Evolutionary conservation across 2,888 invertebrate genomes (phyloP), one percentile per base, ranked within the genome.

Genomic region (Villa cingulata): DNA sequence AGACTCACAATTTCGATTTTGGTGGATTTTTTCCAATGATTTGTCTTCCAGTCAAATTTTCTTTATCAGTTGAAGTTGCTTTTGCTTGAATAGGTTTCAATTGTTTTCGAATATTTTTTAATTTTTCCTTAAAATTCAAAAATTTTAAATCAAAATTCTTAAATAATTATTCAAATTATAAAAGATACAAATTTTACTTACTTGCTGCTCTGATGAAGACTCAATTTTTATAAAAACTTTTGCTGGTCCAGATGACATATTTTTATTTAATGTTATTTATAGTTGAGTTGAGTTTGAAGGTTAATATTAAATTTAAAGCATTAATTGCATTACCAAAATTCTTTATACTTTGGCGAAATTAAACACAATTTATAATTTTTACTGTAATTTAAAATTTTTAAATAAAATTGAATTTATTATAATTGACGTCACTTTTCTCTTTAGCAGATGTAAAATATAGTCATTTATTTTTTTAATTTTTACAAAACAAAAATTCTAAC

Each of bases 81-180:
- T 78, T 73, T 51, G 75, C 78, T 65, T 87, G 86, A 53, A 87
- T 66, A 27, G 80, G 77, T 68, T 82, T 84, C n/a, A 87, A 72
- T 20, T 82, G 80, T 67, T 78, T 82, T 58, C 85, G 71, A 34
- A 73, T 68, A 56, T 70, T 71, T 63, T 73, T 70, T 40, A 78
- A 70, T 59, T 73, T 82, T 55, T 81, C 74, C 74, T 75, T 52
- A 3, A 59, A 42, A 45, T 7, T 23, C 7, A 23, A 23, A 23
- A 6, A 7, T 6, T 6, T 23, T 4, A 23, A 23, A 6, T 23
- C 7, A 23, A 23, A 6, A 6, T 6, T 6, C 7, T 23, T 23
- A 23, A 23, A 6, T 23, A 23, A 23, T 23, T 23, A 19, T 12
- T n/a, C 20, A 17, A 38, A 10, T 23, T 37, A 18, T 12, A 34